A percentile compares a stretch with the other conserved stretches of the same genome.
These are phyloP conservation scores for Gymnogyps californianus DNA, from an alignment of 2,113 vertebrate species.

Conservation along the genomic window DNA sequence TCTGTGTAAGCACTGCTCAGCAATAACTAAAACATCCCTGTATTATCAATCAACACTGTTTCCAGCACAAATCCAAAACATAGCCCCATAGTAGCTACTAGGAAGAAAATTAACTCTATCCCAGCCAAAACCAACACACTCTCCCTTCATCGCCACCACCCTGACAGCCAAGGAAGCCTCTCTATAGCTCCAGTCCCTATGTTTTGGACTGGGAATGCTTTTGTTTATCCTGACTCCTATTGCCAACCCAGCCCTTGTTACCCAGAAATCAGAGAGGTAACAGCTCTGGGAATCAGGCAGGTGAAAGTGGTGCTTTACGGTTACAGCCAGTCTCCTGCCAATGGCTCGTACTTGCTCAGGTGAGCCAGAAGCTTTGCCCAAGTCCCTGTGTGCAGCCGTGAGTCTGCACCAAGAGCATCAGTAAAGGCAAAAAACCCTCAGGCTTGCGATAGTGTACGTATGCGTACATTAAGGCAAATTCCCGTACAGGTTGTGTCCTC, in stretches of 20 bases:
- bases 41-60: no score
- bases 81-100: no score
- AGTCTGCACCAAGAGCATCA: neutral
- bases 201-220: neutral
- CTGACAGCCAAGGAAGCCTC: neutral
- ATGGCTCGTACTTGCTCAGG: neutral
- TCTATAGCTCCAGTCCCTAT: neutral
- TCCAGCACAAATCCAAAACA: no score
- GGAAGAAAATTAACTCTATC: no score
- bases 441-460: rapidly evolving
- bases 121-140: no score
- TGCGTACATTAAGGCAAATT: neutral
- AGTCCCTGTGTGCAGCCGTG: rapidly evolving
- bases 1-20: no score
- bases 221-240: neutral
- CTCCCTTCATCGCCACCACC: neutral
- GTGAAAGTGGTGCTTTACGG: no score
- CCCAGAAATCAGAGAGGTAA: neutral
- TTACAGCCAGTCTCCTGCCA: neutral
- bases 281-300: neutral
- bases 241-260: neutral
- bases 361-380: neutral
- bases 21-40: no score
- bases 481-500: neutral
- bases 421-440: neutral